A percentile compares a stretch with the other conserved stretches of the same genome.
Evolutionary conservation across 35 echinoderm and acorn worm species (phyloP).

Genomic region (Ophiothrix spiculata): DNA sequence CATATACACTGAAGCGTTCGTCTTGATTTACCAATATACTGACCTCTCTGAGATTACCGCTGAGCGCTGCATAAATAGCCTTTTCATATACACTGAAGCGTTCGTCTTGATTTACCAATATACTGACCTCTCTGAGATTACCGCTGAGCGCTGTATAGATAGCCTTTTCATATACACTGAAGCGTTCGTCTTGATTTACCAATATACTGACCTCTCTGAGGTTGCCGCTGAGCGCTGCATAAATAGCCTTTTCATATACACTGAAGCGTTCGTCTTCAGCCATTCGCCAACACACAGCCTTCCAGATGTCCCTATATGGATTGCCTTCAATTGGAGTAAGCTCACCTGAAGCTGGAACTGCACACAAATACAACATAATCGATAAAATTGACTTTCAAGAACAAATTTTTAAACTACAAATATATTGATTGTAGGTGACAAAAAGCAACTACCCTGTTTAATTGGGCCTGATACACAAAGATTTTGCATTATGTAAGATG

Average conservation of each 20-base stretch:
- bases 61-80: constrained; percentile 90
- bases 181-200: constrained; percentile 84
- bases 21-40: constrained; percentile 92
- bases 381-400: background rate
- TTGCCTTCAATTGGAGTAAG: constrained; percentile 69
- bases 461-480: too few species aligned
- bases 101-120: constrained; percentile 95
- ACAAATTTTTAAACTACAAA: background rate
- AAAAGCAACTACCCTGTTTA: too few species aligned
- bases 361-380: constrained; percentile 1
- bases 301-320: constrained; percentile 86
- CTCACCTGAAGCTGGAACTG: constrained; percentile 37
- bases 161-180: constrained; percentile 74
- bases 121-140: constrained; percentile 83
- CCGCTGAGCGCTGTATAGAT: constrained; percentile 81
- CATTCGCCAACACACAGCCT: constrained; percentile 91
- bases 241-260: constrained; percentile 76
- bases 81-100: constrained; percentile 71
- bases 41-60: constrained; percentile 97
- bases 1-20: constrained; percentile 69
- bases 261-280: constrained; percentile 83
- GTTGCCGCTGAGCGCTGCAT: constrained; percentile 95
- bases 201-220: constrained; percentile 84
- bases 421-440: too few species aligned
- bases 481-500: too few species aligned